phyloP scores from a whole-genome alignment of 2,888 invertebrate genomes.

The Pimpla rufipes region DNA sequence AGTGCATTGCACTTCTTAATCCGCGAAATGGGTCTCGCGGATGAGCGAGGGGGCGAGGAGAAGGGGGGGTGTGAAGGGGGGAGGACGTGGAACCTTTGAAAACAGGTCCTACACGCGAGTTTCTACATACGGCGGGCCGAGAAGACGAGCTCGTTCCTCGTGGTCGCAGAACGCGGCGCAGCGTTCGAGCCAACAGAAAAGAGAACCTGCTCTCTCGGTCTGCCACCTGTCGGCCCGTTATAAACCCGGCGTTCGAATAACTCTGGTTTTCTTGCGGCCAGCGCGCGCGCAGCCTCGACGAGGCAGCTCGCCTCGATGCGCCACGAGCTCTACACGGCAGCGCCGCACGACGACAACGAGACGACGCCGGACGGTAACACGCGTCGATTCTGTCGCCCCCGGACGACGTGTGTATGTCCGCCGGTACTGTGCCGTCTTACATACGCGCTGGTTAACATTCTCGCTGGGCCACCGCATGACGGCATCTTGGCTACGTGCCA shows the following conservation, averaged over 20 bases:
- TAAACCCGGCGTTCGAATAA: slow-evolving; percentile 74
- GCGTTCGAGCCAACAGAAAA: slow-evolving; percentile 60
- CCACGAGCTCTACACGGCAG: not conserved
- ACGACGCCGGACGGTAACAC: slow-evolving; percentile 19
- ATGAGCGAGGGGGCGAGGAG: no score
- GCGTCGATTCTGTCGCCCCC: slow-evolving; percentile 47
- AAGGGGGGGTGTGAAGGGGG: no score
- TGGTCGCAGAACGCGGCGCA: slow-evolving; percentile 36
- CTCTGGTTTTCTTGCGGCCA: slow-evolving; percentile 71
- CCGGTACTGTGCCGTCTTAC: slow-evolving; percentile 1
- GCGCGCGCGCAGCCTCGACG: slow-evolving; percentile 14
- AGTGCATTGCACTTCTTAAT: slow-evolving; percentile 74
- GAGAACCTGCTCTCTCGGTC: slow-evolving; percentile 80
- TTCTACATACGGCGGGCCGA: not conserved
- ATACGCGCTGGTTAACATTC: slow-evolving; percentile 42
- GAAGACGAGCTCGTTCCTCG: slow-evolving; percentile 62
- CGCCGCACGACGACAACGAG: slow-evolving; percentile 22
- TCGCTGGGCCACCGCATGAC: slow-evolving; percentile 37
- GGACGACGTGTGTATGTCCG: slow-evolving; percentile 32
- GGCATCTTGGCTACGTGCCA: slow-evolving; percentile 52
- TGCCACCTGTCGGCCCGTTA: slow-evolving; percentile 84
- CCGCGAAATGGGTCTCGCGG: slow-evolving; percentile 68
- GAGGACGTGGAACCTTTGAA: slow-evolving; percentile 68
- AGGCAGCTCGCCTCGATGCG: not conserved
- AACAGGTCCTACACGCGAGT: slow-evolving; percentile 72